Evolutionary conservation across 1,140 invertebrate species (phyloP), one percentile per base, ranked within the genome.

Genomic region (Drosophila equinoxialis): DNA sequence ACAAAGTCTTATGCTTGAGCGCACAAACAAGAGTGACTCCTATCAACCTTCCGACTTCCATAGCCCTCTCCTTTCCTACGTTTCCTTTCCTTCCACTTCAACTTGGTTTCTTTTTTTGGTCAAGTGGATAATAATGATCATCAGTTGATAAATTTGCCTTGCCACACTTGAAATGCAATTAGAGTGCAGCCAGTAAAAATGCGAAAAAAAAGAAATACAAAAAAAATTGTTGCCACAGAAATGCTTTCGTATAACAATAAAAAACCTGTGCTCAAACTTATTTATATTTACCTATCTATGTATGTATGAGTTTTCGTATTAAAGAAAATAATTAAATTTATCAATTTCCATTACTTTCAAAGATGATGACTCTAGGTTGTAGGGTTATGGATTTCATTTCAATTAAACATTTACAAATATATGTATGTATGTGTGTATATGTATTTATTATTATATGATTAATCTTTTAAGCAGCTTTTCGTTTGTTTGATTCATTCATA

Each of bases 1-100:
- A 87, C 76, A 86, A 71, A 83, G 79, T 76, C 79, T 60, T 77
- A 87, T 89, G 83, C 77, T 87, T 89, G 79, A 77, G 69, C 66
- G 76, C 68, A 65, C 83, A 77, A 72, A 58, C 83, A 77, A 87
- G 82, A 85, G 68, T 62, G 60, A 58, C 17, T 51, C 7, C 45
- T 10, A 20, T 17, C 14, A 17, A 8, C 7, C 10, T 7, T 20
- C 8, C 30, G 39, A 20, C 51, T 42, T 30, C n/a, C n/a, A n/a
- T n/a, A n/a, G 26, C 39, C 11, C n/a, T 5, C 60, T 26, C 39
- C n/a, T 10, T 14, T 7, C 23, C 2, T 26, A 4, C 3, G 23
- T 37, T 20, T 20, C n/a, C 10, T 13, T 58, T 30, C 6, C 30
- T 37, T 11, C 11, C 42, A 61, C 54, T 41, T 67, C 65, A 57